Evolutionary conservation across 2,888 invertebrate species (phyloP).

Genomic region (Tineola bisselliella): DNA sequence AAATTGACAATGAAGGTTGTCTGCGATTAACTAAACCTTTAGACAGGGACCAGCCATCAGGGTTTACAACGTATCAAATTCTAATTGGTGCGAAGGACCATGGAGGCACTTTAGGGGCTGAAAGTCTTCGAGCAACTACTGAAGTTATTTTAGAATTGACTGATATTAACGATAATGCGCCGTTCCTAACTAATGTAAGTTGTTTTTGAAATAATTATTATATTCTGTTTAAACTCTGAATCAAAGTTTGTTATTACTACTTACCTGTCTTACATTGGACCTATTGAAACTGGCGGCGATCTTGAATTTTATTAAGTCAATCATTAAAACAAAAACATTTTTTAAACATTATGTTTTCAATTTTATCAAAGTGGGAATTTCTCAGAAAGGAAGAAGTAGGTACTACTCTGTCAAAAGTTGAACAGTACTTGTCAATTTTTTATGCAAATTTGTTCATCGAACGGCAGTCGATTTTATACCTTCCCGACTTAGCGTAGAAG

Average conservation of each 20-base stretch:
- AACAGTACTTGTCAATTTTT: constrained; percentile 32
- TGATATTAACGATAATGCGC: constrained; percentile 96
- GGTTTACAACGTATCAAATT: constrained; percentile 82
- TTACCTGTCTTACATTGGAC: no score
- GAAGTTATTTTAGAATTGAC: constrained; percentile 74
- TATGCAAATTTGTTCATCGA: constrained; percentile 29
- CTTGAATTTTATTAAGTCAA: no score
- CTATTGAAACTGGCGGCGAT: no score
- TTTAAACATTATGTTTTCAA: no score
- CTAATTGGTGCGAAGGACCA: constrained; percentile 81
- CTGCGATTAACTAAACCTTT: constrained; percentile 78
- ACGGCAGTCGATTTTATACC: constrained; percentile 20
- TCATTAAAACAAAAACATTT: no score
- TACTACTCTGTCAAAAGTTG: constrained; percentile 24
- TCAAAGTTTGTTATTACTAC: no score
- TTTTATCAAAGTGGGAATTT: no score
- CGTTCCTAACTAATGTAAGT: constrained; percentile 80
- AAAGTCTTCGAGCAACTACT: constrained; percentile 70
- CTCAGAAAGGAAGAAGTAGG: no score
- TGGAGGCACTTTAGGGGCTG: constrained; percentile 67
- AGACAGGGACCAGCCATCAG: constrained; percentile 90
- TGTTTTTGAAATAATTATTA: no score
- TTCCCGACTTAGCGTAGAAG: constrained; percentile 15
- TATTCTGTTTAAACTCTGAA: constrained; percentile 22
- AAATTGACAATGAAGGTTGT: constrained; percentile 80